Conservation (phyloP, 2,888 invertebrate species). For the Oxytorus armatus region DNA sequence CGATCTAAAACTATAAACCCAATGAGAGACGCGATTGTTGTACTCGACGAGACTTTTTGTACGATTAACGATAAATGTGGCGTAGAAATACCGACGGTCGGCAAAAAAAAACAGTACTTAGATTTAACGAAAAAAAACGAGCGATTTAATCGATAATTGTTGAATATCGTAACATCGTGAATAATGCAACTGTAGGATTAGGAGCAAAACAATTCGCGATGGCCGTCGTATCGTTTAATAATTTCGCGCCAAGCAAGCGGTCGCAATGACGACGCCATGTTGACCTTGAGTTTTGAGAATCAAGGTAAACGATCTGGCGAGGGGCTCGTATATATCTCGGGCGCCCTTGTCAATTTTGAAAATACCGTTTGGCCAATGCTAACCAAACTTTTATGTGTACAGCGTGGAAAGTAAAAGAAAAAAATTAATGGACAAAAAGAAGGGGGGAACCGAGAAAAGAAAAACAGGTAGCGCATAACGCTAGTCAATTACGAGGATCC, state of each 20-base stretch:
- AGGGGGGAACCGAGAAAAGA: slow-evolving; percentile 14
- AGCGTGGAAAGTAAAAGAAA: slow-evolving; percentile 9
- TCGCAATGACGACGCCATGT: neutral
- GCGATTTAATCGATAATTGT: neutral
- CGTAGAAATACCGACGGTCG: slow-evolving; percentile 25
- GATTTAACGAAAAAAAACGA: slow-evolving; percentile 11
- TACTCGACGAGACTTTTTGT: no score
- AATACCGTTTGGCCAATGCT: no score
- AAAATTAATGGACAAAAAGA: neutral
- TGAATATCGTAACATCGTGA: neutral
- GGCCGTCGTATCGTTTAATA: neutral
- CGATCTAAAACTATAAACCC: no score
- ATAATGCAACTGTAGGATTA: no score
- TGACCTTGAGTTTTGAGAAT: no score
- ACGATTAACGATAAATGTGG: slow-evolving; percentile 35
- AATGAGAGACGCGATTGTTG: no score
- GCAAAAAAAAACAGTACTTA: slow-evolving; percentile 41
- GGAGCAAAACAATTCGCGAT: no score
- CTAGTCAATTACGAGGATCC: slow-evolving; percentile 83
- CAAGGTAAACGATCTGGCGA: no score
- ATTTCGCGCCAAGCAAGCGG: neutral
- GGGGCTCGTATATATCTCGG: no score
- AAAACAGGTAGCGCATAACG: slow-evolving; percentile 73
- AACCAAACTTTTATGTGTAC: no score
- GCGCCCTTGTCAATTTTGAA: no score